Percentiles rank a stretch among this genome's conserved stretches.
Conservation (phyloP, 2,113 vertebrate genomes). For the Podiceps cristatus region DNA sequence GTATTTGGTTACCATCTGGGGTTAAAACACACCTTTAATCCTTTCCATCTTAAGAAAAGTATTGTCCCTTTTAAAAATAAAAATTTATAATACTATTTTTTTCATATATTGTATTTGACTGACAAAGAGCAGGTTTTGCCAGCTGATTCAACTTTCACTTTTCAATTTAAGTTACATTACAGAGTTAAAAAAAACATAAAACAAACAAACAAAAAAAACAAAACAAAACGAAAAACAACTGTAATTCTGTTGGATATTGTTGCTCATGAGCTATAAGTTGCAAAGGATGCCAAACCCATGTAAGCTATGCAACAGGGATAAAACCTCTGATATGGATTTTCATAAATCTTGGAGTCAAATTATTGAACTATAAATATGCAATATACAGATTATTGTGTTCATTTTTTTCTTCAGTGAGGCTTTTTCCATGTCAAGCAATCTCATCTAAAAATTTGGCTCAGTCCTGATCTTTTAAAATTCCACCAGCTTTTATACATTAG, state of each 20-base stretch:
- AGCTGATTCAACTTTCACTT: background rate
- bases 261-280: background rate
- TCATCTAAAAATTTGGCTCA: conserved; percentile 59
- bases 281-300: background rate
- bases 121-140: background rate
- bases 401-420: conserved; percentile 5
- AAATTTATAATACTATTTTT: background rate
- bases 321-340: conserved; percentile 6
- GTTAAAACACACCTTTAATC: no score
- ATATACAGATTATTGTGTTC: background rate
- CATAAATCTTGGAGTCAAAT: conserved; percentile 26
- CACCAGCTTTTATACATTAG: conserved; percentile 26
- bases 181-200: no score
- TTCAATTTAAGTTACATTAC: background rate
- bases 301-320: background rate
- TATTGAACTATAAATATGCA: conserved; percentile 49
- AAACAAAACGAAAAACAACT: no score
- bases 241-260: background rate
- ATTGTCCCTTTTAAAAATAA: background rate
- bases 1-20: no score
- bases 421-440: conserved; percentile 54
- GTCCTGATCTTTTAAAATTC: conserved; percentile 56
- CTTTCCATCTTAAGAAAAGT: background rate
- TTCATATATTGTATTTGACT: background rate
- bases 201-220: no score